phyloP scores from a whole-genome alignment of 2,888 invertebrate species.

The Xanthia togata region DNA sequence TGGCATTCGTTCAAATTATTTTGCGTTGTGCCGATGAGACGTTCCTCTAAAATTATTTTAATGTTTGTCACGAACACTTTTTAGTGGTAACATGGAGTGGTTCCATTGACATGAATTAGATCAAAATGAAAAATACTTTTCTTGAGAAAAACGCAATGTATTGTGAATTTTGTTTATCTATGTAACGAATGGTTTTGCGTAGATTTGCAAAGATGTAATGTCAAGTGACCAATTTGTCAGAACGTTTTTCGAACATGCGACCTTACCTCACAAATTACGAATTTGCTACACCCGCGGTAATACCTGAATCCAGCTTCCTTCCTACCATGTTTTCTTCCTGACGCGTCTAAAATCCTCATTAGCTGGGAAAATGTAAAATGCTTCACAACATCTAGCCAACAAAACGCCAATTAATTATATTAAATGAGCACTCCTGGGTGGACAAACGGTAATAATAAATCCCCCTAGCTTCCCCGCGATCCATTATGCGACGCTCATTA shows the following conservation, averaged over 20 bases:
- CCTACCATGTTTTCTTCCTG: background rate
- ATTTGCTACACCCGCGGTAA: background rate
- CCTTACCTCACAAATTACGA: background rate
- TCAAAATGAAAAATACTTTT: background rate
- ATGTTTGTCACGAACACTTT: slow-evolving; percentile 72
- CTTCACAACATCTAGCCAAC: background rate
- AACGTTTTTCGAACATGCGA: slow-evolving; percentile 1
- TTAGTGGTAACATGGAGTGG: slow-evolving; percentile 41
- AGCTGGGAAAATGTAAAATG: background rate
- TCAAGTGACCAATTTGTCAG: slow-evolving; percentile 36
- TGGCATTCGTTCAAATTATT: slow-evolving; percentile 84
- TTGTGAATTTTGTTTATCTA: slow-evolving; percentile 6
- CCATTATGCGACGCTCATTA: slow-evolving; percentile 1
- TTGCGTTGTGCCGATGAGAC: slow-evolving; percentile 80
- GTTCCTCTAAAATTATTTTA: slow-evolving; percentile 79
- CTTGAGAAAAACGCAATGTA: slow-evolving; percentile 45
- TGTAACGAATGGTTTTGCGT: slow-evolving; percentile 1
- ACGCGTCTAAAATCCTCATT: background rate
- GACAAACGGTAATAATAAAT: background rate
- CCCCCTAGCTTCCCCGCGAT: background rate
- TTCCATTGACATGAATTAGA: slow-evolving; percentile 43
- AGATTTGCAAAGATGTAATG: slow-evolving; percentile 1
- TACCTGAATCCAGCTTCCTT: background rate
- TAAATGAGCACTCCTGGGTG: background rate
- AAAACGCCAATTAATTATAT: background rate